Base-by-base conservation (phyloP, 2,797 vertebrate genomes). In the Ispidina picta region DNA sequence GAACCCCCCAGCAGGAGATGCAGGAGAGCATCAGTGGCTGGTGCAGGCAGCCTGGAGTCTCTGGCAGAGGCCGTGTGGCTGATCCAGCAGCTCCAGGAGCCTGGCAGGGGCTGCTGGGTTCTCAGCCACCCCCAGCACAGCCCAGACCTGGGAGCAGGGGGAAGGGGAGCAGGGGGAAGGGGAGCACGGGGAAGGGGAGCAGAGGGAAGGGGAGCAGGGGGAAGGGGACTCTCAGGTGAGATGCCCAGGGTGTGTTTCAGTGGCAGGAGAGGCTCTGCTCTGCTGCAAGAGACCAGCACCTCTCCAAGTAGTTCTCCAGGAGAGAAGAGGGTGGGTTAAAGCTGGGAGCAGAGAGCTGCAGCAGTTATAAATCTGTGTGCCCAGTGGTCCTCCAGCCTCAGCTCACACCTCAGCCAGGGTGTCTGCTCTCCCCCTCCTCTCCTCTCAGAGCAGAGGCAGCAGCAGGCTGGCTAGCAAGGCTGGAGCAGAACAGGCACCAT, bases 241-340 rank as follows among this genome's bases (percentile, higher is more conserved):
- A 60, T 37, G 35, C 78, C 28, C 3, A 29, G 6, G 1, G 39
- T 48, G 28, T 16, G 9, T 70, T 6, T 46, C 64, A 56, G 60
- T n/a, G 31, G 11, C 31, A n/a, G 56, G 44, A 84, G 60, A 76
- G 9, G 7, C 0, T 31, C 15, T 19, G 1, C 29, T 31, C 71
- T 41, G 3, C 81, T 88, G 72, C 78, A 79, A 71, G 78, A 77
- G 74, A 69, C 83, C 86, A 91, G 82, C 69, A 33, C 65, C 73
- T 85, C 39, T 17, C 90, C 8, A 68, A 88, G 90, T 16, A 12
- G 64, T 80, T 90, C 86, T 2, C 91, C 66, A 92, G 78, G 68
- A 77, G 88, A 25, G 62, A 79, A 89, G 74, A 83, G 88, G 71
- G 54, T 16, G 33, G 35, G 88, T 90, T 88, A 94, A 88, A 90